Evolutionary conservation across 2,113 vertebrate genomes (phyloP).

Genomic region (Talpa occidentalis): DNA sequence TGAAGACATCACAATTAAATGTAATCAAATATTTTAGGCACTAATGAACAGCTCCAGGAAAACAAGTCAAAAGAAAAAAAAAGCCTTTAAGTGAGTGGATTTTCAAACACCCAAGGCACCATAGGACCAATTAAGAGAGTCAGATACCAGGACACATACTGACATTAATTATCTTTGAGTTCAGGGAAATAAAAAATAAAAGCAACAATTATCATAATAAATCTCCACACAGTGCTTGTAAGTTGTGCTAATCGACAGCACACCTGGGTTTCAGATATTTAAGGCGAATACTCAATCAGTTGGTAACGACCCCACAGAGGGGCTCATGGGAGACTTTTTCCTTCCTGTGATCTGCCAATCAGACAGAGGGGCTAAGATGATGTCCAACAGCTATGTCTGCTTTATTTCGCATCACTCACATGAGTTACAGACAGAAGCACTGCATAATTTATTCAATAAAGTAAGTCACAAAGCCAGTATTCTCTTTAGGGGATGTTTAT

Average conservation of each 20-base stretch:
- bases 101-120: conserved; percentile 89
- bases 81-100: conserved; percentile 85
- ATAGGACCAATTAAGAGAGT: conserved; percentile 90
- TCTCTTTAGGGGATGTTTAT: conserved; percentile 79
- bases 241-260: conserved; percentile 87
- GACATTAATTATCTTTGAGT: conserved; percentile 91
- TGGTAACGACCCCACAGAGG: conserved; percentile 66
- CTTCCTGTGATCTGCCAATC: conserved; percentile 78
- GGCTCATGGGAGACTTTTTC: conserved; percentile 75
- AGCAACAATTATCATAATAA: conserved; percentile 92
- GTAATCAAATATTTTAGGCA: conserved; percentile 92
- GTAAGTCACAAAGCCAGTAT: neutral
- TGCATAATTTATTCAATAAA: conserved; percentile 67
- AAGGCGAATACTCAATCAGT: conserved; percentile 82
- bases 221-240: conserved; percentile 89
- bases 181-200: conserved; percentile 92
- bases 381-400: conserved; percentile 65
- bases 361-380: conserved; percentile 68
- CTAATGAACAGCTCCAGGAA: conserved; percentile 91
- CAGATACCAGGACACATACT: conserved; percentile 90
- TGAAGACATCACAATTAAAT: conserved; percentile 91
- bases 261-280: conserved; percentile 88
- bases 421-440: conserved; percentile 1
- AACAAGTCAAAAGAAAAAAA: conserved; percentile 87
- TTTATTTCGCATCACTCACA: neutral